Evolutionary conservation across 2,888 invertebrate genomes (phyloP), one percentile per base, ranked within the genome.

Genomic region (Heliconius sara): DNA sequence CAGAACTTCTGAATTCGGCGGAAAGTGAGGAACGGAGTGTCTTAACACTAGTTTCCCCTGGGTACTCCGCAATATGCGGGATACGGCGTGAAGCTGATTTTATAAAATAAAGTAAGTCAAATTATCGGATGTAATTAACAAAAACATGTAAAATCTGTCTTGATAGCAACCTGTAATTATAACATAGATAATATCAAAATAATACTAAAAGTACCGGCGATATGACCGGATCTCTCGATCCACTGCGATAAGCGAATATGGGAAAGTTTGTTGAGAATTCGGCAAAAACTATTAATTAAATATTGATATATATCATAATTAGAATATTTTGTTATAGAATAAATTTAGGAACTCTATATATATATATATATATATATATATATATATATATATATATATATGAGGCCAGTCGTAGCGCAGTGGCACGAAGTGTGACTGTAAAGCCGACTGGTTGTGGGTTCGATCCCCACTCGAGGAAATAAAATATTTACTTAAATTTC

Each of bases 81-180:
- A 19, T 52, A 52, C 52, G 7, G 19, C 22, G 22, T 52, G 13
- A 47, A 47, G 52, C 52, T 52, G 7, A 52, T 52, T 22, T 52
- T 34, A 34, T 60, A 34, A 57, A 57, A 73, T 25, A 34, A 75
- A 75, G 27, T 60, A 39, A 39, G 10, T n/a, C 67, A 68, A 68
- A 34, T 67, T 57, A 76, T 75, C 80, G 71, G n/a, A 60, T 63
- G 67, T 80, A 80, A 82, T 80, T 77, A 82, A 71, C 70, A 67
- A 74, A 79, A 79, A 82, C 80, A 80, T 65, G 79, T 68, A 80
- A 80, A 79, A 77, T 76, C 77, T 39, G 68, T 79, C 67, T 77
- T 77, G 79, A 80, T 79, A 70, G 63, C 72, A 65, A 77, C 75
- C 60, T 73, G 60, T 75, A 75, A 75, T 75, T 79, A 65, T 47